Conservation (phyloP, 2,797 vertebrate species). For the Odontamblyopus rebecca region DNA sequence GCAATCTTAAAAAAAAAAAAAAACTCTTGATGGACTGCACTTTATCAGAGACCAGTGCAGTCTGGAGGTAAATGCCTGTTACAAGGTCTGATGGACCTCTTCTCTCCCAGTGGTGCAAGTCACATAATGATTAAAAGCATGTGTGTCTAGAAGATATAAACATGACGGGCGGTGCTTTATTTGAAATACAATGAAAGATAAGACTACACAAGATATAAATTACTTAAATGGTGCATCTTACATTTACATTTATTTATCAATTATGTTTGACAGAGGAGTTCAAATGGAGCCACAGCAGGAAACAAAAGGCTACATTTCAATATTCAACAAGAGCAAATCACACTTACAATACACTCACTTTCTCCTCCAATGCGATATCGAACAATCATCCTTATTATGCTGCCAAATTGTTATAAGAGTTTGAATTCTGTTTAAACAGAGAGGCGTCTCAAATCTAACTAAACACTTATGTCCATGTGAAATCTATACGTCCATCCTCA, state of each 20-base stretch:
- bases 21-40: constrained; percentile 41
- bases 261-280: background rate
- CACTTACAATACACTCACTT: background rate
- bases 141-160: constrained; percentile 19
- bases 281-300: background rate
- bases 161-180: constrained; percentile 22
- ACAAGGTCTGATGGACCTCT: constrained; percentile 56
- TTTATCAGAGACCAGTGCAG: constrained; percentile 59
- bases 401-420: background rate
- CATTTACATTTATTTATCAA: background rate
- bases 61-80: constrained; percentile 66
- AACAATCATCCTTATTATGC: background rate
- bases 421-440: background rate
- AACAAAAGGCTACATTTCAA: background rate
- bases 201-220: background rate
- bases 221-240: background rate
- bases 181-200: constrained; percentile 32
- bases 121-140: constrained; percentile 50
- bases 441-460: background rate
- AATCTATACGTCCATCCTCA: background rate
- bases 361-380: background rate
- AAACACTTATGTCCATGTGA: background rate
- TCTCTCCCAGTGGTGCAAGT: constrained; percentile 58
- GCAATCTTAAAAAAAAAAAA: constrained; percentile 62
- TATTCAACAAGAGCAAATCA: background rate